Evolutionary conservation across 2,797 vertebrate species (phyloP).

Genomic region (Molothrus aeneus): DNA sequence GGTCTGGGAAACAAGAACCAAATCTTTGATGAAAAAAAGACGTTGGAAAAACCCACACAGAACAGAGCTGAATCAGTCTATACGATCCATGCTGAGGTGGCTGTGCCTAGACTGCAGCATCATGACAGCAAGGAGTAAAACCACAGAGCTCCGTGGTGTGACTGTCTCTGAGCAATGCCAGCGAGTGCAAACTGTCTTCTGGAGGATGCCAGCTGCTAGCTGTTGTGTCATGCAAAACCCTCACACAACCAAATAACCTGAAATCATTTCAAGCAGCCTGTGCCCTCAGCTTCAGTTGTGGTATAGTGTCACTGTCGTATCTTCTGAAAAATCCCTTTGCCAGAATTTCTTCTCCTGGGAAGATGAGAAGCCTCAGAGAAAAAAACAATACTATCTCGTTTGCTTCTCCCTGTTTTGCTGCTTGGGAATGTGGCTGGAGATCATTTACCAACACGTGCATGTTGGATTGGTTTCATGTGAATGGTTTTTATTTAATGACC

Average conservation of each 20-base stretch:
- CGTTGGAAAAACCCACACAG: neutral
- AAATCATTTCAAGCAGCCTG: neutral
- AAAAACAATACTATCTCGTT: no score
- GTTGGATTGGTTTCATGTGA: no score
- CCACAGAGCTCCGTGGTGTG: fast-evolving
- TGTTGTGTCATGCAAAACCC: neutral
- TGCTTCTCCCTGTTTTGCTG: no score
- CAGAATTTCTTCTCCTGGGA: no score
- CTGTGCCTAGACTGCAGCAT: neutral
- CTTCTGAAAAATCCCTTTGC: no score
- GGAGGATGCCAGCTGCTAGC: neutral
- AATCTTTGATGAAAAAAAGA: neutral
- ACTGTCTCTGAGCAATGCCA: neutral
- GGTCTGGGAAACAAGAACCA: neutral
- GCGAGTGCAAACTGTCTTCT: neutral
- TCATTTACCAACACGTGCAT: no score
- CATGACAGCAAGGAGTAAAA: neutral
- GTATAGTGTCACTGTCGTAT: no score
- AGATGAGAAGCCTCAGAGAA: no score
- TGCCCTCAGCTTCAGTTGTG: neutral
- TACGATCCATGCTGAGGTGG: neutral
- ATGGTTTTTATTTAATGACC: no score
- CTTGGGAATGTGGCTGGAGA: no score
- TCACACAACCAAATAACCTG: neutral
- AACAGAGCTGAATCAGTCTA: neutral